Evolutionary conservation across 2,113 vertebrate genomes (phyloP).

Genomic region (Crocuta crocuta): DNA sequence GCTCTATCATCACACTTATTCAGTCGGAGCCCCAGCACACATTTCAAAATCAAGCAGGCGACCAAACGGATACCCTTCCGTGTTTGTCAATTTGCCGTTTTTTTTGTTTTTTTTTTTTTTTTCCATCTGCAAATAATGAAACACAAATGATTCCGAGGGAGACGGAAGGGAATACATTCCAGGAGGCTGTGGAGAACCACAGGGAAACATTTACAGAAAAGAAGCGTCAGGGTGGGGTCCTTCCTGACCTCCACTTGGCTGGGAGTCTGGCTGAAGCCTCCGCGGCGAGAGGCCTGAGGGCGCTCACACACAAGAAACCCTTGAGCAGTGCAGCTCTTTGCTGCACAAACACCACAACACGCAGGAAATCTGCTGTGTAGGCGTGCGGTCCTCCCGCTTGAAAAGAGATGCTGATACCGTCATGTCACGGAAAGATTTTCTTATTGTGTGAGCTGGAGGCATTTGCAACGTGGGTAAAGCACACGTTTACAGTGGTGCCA

Average conservation of each 20-base stretch:
- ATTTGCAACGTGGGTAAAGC: conserved; percentile 79
- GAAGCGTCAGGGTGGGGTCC: not conserved
- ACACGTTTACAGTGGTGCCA: conserved; percentile 57
- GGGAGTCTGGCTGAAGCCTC: conserved; percentile 78
- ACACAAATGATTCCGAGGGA: conserved; percentile 8
- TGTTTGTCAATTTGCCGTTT: conserved; percentile 10
- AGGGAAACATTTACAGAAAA: not conserved
- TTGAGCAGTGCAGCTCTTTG: conserved; percentile 86
- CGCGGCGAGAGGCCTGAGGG: conserved; percentile 81
- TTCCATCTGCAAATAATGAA: conserved; percentile 63
- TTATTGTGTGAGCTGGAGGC: conserved; percentile 78
- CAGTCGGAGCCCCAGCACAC: not conserved
- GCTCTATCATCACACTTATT: not conserved
- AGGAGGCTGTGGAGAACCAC: not conserved
- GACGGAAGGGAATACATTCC: conserved; percentile 1
- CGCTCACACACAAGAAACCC: conserved; percentile 81
- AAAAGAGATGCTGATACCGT: conserved; percentile 89
- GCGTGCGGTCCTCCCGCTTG: conserved; percentile 86
- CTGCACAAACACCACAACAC: conserved; percentile 89
- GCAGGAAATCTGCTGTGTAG: conserved; percentile 88
- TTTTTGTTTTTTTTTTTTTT: not conserved
- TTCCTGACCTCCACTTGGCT: not conserved
- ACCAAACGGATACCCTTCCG: not conserved
- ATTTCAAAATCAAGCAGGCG: not conserved
- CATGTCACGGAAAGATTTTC: conserved; percentile 86